These are phyloP conservation scores for Moxostoma hubbsi DNA, from an alignment of 2,797 vertebrate species.

Conservation along the genomic window DNA sequence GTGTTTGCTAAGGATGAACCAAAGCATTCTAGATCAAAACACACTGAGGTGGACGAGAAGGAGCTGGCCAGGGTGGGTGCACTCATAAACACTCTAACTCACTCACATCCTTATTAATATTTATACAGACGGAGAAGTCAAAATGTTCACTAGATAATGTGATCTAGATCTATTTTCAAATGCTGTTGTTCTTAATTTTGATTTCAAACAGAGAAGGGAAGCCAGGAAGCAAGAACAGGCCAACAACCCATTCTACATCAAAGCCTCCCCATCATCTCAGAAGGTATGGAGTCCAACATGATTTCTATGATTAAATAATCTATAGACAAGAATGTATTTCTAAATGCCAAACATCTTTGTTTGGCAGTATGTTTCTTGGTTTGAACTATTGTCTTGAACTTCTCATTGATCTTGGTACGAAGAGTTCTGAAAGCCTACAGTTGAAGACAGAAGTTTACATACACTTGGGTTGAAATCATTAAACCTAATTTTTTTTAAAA, in stretches of 20 bases:
- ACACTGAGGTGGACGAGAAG: slow-evolving; percentile 93
- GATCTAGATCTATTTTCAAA: neutral
- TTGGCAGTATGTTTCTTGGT: no score
- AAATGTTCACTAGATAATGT: neutral
- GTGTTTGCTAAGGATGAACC: slow-evolving; percentile 93
- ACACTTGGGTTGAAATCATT: no score
- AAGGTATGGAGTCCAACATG: slow-evolving; percentile 78
- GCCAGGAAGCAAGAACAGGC: slow-evolving; percentile 96
- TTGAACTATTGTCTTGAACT: no score
- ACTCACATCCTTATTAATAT: no score
- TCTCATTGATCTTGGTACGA: no score
- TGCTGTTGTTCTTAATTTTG: slow-evolving; percentile 9
- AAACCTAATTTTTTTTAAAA: no score
- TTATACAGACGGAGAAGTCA: neutral
- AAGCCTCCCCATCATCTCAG: slow-evolving; percentile 95
- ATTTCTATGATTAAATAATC: neutral
- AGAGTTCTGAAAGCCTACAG: no score
- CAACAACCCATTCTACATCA: slow-evolving; percentile 98
- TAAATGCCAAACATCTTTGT: no score
- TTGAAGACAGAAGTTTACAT: no score
- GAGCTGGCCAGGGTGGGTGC: slow-evolving; percentile 89
- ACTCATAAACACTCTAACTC: neutral
- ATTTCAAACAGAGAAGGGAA: slow-evolving; percentile 85
- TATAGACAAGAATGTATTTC: neutral
- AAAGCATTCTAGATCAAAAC: slow-evolving; percentile 82